phyloP scores from a whole-genome alignment of 2,113 vertebrate species.

The Microcebus tavaratra region DNA sequence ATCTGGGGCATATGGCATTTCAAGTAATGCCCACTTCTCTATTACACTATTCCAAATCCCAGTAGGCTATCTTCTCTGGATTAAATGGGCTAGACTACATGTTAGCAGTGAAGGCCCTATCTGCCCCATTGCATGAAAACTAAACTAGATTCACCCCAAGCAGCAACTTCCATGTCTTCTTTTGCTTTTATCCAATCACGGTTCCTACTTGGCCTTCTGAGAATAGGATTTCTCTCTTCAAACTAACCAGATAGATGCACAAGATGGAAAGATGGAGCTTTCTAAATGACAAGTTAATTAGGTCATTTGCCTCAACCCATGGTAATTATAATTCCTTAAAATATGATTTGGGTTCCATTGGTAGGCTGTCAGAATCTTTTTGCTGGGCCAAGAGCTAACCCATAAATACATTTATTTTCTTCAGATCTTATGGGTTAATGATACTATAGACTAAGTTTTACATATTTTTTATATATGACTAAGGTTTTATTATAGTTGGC shows the following conservation, averaged over 20 bases:
- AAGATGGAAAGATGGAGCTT: not conserved
- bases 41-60: not conserved
- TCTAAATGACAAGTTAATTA: not conserved
- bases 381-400: not conserved
- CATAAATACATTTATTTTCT: not conserved
- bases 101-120: not conserved
- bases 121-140: not conserved
- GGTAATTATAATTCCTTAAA: not conserved
- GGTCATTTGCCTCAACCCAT: not conserved
- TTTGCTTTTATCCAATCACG: not conserved
- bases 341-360: not conserved
- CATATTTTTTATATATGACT: not conserved
- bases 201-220: not conserved
- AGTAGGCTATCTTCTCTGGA: not conserved
- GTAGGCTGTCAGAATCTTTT: not conserved
- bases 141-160: not conserved
- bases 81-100: not conserved
- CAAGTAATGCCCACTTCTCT: not conserved
- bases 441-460: not conserved
- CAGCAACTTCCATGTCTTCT: not conserved
- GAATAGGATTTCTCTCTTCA: not conserved
- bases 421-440: not conserved
- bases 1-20: not conserved
- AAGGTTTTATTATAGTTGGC: not conserved
- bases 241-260: not conserved